Percentiles rank a stretch among this genome's conserved stretches.
These are phyloP conservation scores for Naso thynnoides DNA, from an alignment of 2,797 vertebrate species.

Conservation along the genomic window DNA sequence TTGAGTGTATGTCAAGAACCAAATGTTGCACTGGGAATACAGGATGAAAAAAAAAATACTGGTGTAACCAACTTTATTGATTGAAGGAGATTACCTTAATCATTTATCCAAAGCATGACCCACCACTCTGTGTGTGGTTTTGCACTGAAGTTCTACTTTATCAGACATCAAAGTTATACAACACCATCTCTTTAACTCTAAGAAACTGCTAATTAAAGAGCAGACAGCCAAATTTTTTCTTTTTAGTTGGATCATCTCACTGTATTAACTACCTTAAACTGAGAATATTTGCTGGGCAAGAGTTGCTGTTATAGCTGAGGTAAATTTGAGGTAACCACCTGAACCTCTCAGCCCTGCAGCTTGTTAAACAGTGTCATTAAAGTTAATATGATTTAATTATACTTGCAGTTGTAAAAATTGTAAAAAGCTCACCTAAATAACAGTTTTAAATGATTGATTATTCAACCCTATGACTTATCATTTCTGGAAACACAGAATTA, in stretches of 20 bases:
- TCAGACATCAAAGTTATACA: background rate
- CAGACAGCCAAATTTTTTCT: background rate
- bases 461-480: background rate
- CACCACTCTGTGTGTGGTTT: background rate
- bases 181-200: background rate
- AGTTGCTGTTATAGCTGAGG: background rate
- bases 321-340: background rate
- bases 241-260: background rate
- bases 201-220: background rate
- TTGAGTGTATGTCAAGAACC: background rate
- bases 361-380: background rate
- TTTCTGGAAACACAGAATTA: background rate
- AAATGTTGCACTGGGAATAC: background rate
- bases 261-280: background rate
- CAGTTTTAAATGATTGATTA: background rate
- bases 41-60: background rate
- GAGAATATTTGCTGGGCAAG: background rate
- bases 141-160: background rate
- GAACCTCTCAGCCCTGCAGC: slow-evolving; percentile 1
- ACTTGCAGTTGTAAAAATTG: background rate
- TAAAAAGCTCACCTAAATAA: background rate
- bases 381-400: background rate
- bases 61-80: too few relatives aligned
- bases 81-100: background rate
- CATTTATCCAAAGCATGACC: background rate